Percentiles rank a stretch among this genome's conserved stretches.
These are phyloP conservation scores for Athalia cordata DNA, from an alignment of 2,888 invertebrate genomes.

Conservation along the genomic window DNA sequence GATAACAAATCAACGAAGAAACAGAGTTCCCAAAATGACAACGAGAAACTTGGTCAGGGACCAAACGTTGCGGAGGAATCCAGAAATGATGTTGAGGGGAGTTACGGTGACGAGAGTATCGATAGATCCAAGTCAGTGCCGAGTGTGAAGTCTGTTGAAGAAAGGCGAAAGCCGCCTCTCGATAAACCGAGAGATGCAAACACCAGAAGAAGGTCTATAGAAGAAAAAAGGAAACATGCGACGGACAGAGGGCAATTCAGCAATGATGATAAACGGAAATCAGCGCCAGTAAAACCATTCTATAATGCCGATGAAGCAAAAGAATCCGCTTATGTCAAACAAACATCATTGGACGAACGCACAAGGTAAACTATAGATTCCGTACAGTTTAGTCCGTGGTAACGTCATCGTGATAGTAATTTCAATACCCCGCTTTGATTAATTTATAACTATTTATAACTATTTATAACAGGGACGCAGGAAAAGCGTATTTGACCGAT, in stretches of 20 bases:
- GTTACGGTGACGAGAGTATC: slow-evolving; percentile 48
- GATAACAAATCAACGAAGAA: slow-evolving; percentile 33
- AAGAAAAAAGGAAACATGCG: slow-evolving; percentile 53
- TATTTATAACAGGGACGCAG: slow-evolving; percentile 46
- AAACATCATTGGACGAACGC: slow-evolving; percentile 65
- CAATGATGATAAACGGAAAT: slow-evolving; percentile 68
- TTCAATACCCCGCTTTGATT: background rate
- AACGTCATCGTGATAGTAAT: background rate
- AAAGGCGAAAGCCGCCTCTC: slow-evolving; percentile 29
- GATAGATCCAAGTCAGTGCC: slow-evolving; percentile 25
- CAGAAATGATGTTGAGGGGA: slow-evolving; percentile 47
- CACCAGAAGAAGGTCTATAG: slow-evolving; percentile 60
- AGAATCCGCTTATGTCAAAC: slow-evolving; percentile 62
- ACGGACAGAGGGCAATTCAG: slow-evolving; percentile 54
- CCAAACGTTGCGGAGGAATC: slow-evolving; percentile 46
- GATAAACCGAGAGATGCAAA: slow-evolving; percentile 57
- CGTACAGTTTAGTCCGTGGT: background rate
- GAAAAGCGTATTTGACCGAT: slow-evolving; percentile 53
- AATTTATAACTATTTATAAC: too few species aligned
- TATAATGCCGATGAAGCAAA: slow-evolving; percentile 61
- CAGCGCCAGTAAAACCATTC: slow-evolving; percentile 65
- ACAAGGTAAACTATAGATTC: slow-evolving; percentile 56
- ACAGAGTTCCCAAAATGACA: slow-evolving; percentile 17
- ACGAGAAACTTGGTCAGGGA: slow-evolving; percentile 35
- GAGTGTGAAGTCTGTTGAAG: slow-evolving; percentile 16